Evolutionary conservation across 2,888 invertebrate genomes (phyloP), one percentile per base, ranked within the genome.

Genomic region (Dryobotodes eremita): DNA sequence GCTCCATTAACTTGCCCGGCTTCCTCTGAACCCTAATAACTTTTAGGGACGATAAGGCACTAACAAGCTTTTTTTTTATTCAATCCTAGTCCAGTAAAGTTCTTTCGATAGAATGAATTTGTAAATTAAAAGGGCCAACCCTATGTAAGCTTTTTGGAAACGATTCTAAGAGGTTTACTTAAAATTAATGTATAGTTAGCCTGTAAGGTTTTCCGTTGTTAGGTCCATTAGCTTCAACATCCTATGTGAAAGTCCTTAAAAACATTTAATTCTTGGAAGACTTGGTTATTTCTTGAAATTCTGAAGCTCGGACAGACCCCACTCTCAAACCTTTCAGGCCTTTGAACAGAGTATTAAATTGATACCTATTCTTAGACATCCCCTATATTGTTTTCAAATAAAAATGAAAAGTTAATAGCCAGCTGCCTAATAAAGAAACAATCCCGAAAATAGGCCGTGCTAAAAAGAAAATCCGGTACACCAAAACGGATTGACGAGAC

Each of bases 1-100:
- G 86, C 75, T 55, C 86, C 88, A 88, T 88, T 88, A 88, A 88
- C 87, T 81, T 80, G 76, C 80, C 75, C 85, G 77, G 77, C 71
- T 82, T 77, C 71, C 75, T 62, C 77, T 57, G 57, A 85, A 88
- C 88, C 87, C 79, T 87, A 88, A 88, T 88, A 88, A 88, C 75
- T 88, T 88, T 81, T 81, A 75, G 79, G 75, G 80, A 86, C 79
- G 77, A 84, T 82, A 88, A 86, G 80, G 79, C 84, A 87, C 82
- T 81, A 88, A 88, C 79, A 77, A 83, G 77, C 75, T 74, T 71
- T 82, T 85, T 87, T 70, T 82, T 86, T 87, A 84, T 87, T 87
- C 73, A 85, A 87, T 83, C 70, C 70, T 55, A 59, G 66, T 62
- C 68, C 75, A 80, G 57, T 75, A 71, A 85, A 80, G 76, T 82